Conservation (phyloP, 2,113 vertebrate species). For the Eublepharis macularius region DNA sequence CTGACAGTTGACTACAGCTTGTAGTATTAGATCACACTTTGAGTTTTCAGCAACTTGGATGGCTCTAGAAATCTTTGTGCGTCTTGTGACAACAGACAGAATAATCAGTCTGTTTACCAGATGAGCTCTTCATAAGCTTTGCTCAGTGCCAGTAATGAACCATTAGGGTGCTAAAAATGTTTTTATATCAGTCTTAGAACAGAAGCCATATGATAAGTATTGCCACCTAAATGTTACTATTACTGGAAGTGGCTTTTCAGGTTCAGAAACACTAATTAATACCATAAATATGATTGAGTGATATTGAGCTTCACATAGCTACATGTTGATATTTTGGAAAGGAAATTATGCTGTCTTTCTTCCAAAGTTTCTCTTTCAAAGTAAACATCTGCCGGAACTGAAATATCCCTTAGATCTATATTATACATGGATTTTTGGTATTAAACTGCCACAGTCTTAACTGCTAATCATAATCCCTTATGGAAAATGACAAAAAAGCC, state of each 20-base stretch:
- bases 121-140: not conserved
- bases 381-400: not conserved
- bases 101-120: not conserved
- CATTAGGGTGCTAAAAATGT: not conserved
- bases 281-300: conserved; percentile 4
- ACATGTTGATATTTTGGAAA: conserved; percentile 19
- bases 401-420: conserved; percentile 8
- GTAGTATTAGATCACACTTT: not conserved
- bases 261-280: conserved; percentile 2
- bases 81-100: not conserved
- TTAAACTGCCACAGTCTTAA: not conserved
- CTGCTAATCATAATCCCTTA: conserved; percentile 7
- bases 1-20: not conserved
- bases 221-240: not conserved
- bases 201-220: not conserved
- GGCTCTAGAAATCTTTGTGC: not conserved
- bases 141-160: not conserved
- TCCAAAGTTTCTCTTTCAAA: conserved; percentile 24
- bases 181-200: not conserved
- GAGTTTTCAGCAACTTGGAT: not conserved
- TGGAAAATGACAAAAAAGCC: not conserved
- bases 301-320: conserved; percentile 11
- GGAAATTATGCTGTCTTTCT: conserved; percentile 11
- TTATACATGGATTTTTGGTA: not conserved
- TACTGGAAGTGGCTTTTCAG: not conserved